Evolutionary conservation across 2,888 invertebrate genomes (phyloP).

Genomic region (Atethmia centrago): DNA sequence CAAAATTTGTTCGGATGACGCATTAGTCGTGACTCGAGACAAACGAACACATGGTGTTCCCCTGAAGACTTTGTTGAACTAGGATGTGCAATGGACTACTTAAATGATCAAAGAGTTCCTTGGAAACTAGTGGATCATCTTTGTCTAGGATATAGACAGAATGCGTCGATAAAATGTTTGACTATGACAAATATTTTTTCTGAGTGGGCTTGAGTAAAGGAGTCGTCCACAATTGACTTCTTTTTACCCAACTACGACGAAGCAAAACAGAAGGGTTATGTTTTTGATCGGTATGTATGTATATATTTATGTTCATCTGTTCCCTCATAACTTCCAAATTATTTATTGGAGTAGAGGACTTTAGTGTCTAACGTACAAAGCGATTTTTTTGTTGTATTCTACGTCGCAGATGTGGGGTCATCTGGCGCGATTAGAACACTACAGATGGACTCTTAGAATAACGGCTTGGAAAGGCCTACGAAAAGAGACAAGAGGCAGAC

Average conservation of each 20-base stretch:
- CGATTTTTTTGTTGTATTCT: background rate
- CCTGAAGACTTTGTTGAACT: slow-evolving; percentile 4
- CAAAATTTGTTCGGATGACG: slow-evolving; percentile 66
- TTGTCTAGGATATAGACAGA: background rate
- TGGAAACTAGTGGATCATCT: slow-evolving; percentile 29
- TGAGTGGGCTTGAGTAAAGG: background rate
- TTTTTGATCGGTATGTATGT: no score
- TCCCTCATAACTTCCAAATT: no score
- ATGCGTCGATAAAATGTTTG: background rate
- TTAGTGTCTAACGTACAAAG: background rate
- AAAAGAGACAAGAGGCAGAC: background rate
- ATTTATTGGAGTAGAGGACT: no score
- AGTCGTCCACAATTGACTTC: background rate
- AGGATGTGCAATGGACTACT: slow-evolving; percentile 18
- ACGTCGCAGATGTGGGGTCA: no score
- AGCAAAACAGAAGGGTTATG: no score
- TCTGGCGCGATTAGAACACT: background rate
- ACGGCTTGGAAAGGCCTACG: no score
- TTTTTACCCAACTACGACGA: background rate
- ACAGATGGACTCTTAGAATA: background rate
- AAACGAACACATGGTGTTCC: slow-evolving; percentile 26
- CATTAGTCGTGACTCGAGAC: slow-evolving; percentile 58
- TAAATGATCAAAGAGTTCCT: slow-evolving; percentile 14
- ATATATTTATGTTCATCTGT: no score
- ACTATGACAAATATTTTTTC: background rate